phyloP scores from a whole-genome alignment of 2,797 vertebrate species.

The Luscinia luscinia region DNA sequence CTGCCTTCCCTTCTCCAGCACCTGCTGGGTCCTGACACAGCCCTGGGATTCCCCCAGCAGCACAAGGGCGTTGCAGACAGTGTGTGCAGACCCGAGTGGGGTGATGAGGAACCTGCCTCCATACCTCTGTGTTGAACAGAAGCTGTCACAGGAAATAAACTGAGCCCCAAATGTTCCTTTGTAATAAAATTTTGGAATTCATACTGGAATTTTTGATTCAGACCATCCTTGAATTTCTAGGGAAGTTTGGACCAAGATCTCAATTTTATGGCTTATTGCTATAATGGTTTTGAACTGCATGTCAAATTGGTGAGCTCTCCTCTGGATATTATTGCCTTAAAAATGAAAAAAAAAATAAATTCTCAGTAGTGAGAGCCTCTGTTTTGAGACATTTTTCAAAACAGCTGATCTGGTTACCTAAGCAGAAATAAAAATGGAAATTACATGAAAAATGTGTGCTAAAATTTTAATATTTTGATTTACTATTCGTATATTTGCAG shows the following conservation, averaged over 20 bases:
- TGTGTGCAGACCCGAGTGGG: background rate
- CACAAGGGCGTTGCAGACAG: background rate
- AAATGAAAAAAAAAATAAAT: background rate
- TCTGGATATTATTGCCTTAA: background rate
- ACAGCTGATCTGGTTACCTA: background rate
- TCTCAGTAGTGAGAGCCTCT: background rate
- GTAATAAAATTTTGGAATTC: background rate
- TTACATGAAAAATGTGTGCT: background rate
- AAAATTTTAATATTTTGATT: background rate
- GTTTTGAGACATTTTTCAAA: background rate
- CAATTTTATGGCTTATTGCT: background rate
- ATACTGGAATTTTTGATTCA: background rate
- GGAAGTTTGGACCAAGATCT: background rate
- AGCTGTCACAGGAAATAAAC: background rate
- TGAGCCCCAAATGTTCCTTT: background rate
- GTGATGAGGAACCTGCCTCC: background rate
- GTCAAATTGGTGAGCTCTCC: background rate
- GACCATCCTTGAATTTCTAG: background rate
- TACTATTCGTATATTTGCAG: constrained; percentile 31
- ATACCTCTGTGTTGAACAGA: background rate
- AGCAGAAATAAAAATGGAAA: background rate
- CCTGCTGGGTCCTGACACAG: background rate
- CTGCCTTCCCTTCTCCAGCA: background rate
- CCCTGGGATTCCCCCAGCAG: background rate
- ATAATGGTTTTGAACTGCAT: background rate